These are phyloP conservation scores for Karalla daura DNA, from an alignment of 2,797 vertebrate species.

Conservation along the genomic window DNA sequence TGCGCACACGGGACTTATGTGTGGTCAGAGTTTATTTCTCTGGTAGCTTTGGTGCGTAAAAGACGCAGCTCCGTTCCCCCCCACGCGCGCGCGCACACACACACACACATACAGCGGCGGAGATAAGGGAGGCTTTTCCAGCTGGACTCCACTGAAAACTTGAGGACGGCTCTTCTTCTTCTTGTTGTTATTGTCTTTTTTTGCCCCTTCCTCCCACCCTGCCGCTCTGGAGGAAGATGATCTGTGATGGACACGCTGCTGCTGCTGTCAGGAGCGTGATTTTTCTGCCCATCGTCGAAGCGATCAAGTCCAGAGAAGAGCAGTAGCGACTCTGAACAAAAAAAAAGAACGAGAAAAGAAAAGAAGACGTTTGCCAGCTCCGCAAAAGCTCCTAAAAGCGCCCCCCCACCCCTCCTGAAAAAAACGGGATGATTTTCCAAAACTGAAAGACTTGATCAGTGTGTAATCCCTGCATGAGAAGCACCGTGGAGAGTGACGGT, in stretches of 20 bases:
- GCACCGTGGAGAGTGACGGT: conserved; percentile 90
- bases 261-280: conserved; percentile 72
- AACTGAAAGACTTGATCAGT: conserved; percentile 75
- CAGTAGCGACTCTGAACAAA: conserved; percentile 63
- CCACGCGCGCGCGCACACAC: too few relatives aligned
- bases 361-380: conserved; percentile 25
- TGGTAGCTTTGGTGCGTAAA: conserved; percentile 71
- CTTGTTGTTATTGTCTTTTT: conserved; percentile 34
- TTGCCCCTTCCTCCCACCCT: not conserved
- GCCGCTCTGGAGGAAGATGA: conserved; percentile 80
- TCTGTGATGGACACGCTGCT: conserved; percentile 77
- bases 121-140: conserved; percentile 53
- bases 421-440: conserved; percentile 78
- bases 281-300: conserved; percentile 51
- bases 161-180: conserved; percentile 64
- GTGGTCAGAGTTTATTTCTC: conserved; percentile 72
- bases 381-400: too few relatives aligned
- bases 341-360: too few relatives aligned
- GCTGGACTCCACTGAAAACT: conserved; percentile 86
- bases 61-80: conserved; percentile 62
- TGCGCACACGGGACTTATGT: conserved; percentile 79
- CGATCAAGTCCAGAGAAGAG: conserved; percentile 51
- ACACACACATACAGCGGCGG: conserved; percentile 67
- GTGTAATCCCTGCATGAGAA: conserved; percentile 89
- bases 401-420: conserved; percentile 32